Evolutionary conservation across 2,113 vertebrate genomes (phyloP).

Genomic region (Nothobranchius kuhntae): DNA sequence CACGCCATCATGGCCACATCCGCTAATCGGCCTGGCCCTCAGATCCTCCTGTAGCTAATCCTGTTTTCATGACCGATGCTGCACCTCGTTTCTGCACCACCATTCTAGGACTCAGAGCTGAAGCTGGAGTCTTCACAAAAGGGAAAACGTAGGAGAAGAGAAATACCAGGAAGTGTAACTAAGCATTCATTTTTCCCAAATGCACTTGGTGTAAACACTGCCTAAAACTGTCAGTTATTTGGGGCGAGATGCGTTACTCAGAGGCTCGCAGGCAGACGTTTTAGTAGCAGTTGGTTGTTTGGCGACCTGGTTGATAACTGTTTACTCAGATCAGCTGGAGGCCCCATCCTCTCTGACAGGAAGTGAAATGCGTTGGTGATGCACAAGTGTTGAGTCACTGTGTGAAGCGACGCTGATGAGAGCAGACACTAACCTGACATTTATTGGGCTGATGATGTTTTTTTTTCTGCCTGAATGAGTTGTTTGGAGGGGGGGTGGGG

Average conservation of each 20-base stretch:
- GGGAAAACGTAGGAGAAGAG: too few relatives aligned
- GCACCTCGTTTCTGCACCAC: too few relatives aligned
- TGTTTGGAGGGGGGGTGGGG: slow-evolving; percentile 11
- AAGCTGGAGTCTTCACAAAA: too few relatives aligned
- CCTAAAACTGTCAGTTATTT: neutral
- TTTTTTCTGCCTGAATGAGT: slow-evolving; percentile 30
- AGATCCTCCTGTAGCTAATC: too few relatives aligned
- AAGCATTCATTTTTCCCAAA: too few relatives aligned
- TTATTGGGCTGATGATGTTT: slow-evolving; percentile 33
- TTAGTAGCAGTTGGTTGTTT: neutral
- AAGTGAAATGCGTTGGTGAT: slow-evolving; percentile 20
- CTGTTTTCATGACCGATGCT: too few relatives aligned
- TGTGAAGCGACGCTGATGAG: slow-evolving; percentile 21
- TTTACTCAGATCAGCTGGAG: slow-evolving; percentile 8
- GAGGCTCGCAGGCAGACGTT: neutral
- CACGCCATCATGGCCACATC: too few relatives aligned
- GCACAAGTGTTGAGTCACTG: slow-evolving; percentile 34
- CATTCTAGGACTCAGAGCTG: too few relatives aligned
- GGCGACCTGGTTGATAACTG: neutral
- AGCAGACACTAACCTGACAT: slow-evolving; percentile 39
- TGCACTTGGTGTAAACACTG: neutral
- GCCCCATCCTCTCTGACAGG: slow-evolving; percentile 16
- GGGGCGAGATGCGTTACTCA: neutral
- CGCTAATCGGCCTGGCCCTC: too few relatives aligned
- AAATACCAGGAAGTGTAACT: too few relatives aligned